Base-by-base conservation (phyloP, 1,140 invertebrate genomes). In the Pygmarrhopalites habei region DNA sequence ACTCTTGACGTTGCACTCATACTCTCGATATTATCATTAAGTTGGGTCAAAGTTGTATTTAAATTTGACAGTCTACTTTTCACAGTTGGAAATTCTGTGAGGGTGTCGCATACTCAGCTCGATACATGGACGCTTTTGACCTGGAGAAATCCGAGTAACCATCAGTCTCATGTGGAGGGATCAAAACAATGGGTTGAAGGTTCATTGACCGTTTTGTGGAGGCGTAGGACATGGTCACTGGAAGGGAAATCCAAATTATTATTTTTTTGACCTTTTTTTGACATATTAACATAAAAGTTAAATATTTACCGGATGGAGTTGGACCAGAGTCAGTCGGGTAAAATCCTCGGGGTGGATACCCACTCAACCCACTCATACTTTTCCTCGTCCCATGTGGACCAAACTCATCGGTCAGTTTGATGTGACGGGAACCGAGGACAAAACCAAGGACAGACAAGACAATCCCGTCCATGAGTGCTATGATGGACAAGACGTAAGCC, bases 401-500 rank as follows among this genome's bases (percentile, higher is more conserved):
- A 4, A 87, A 87, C 75, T 92, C 89, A 0, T 88, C 84, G 72
- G 90, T 86, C 23, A 93, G 80, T 65, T 87, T 83, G 7, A 94
- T 85, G 75, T 94, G 90, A 63, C 90, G 79, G 1, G 89, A 89
- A 17, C 92, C 93, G 64, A 98, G 79, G 70, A 97, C 92, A 75
- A 98, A 97, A 7, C 94, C 94, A 30, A 98, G 80, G 5, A 89
- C 85, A 0, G 93, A 84, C 49, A 98, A 79, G 53, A 95, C 90
- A 12, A 88, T 78, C 28, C 90, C 91, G 76, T 98, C 95, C 65
- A 95, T 78, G 62, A 93, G 89, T 0, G 88, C 88, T 35, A 98
- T 94, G 53, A 92, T 87, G 15, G 92, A 92, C 62, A 98, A 79
- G 7, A 95, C 83, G 78, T 92, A 96, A 0, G 93, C 93, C 95